Conservation (phyloP, 2,888 invertebrate species). For the Nipponacmea schrenckii region DNA sequence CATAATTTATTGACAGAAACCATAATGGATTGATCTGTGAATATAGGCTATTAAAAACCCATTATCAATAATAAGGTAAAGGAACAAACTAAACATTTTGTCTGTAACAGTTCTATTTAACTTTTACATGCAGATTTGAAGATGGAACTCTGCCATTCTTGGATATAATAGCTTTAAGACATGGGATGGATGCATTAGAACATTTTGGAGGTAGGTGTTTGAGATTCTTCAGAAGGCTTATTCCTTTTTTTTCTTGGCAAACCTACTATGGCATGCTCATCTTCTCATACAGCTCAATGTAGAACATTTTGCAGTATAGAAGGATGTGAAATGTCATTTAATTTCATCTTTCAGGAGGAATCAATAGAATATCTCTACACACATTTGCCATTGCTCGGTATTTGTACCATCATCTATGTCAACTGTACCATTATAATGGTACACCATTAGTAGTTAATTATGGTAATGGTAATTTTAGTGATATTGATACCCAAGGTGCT, state of each 20-base stretch:
- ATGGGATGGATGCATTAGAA: conserved; percentile 83
- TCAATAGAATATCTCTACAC: conserved; percentile 73
- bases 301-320: too few species aligned
- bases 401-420: conserved; percentile 75
- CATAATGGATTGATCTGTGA: too few species aligned
- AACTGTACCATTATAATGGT: conserved; percentile 80
- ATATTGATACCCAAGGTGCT: conserved; percentile 79
- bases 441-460: conserved; percentile 78
- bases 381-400: conserved; percentile 79
- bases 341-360: conserved; percentile 50
- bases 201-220: conserved; percentile 73
- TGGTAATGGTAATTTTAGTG: conserved; percentile 68
- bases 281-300: too few species aligned
- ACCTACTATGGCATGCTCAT: too few species aligned
- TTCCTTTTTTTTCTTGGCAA: too few species aligned
- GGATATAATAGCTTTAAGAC: conserved; percentile 82
- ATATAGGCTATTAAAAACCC: too few species aligned
- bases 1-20: too few species aligned
- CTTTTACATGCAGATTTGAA: conserved; percentile 75
- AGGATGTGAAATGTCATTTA: too few species aligned
- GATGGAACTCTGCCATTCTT: conserved; percentile 92
- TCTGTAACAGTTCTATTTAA: conserved; percentile 12
- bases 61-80: too few species aligned
- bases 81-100: neutral
- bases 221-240: too few species aligned